These are phyloP conservation scores for Anastatus disparis DNA, from an alignment of 1,140 invertebrate genomes.

Conservation along the genomic window DNA sequence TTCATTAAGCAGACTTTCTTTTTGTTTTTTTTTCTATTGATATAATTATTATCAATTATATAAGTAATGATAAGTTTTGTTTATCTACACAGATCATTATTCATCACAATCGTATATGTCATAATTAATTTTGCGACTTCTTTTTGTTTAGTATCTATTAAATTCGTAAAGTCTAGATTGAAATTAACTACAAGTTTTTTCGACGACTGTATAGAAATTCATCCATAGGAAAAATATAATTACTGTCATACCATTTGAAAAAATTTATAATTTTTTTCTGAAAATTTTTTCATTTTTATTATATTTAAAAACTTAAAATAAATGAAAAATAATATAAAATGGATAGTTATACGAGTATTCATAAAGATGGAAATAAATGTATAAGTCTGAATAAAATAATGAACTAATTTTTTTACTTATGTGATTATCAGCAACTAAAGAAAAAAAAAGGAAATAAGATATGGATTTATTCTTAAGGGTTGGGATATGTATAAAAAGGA, in stretches of 20 bases:
- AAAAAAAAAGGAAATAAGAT: background rate
- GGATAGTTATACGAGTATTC: background rate
- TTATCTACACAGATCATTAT: constrained; percentile 10
- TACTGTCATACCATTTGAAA: background rate
- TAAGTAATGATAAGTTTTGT: background rate
- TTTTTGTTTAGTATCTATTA: constrained; percentile 18
- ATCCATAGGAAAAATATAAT: constrained; percentile 30
- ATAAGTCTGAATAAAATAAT: background rate
- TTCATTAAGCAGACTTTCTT: constrained; percentile 2
- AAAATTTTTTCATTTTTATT: background rate
- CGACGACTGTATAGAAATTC: constrained; percentile 5
- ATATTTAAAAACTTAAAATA: background rate
- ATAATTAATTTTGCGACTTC: too few relatives aligned
- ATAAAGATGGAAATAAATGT: background rate
- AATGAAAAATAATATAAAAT: background rate
- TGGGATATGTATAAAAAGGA: background rate
- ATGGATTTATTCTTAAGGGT: background rate
- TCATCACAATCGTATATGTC: too few relatives aligned
- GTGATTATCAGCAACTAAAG: too few relatives aligned
- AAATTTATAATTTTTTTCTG: background rate
- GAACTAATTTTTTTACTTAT: too few relatives aligned
- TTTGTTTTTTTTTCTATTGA: too few relatives aligned
- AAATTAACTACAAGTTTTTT: constrained; percentile 19
- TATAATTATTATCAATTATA: constrained; percentile 17
- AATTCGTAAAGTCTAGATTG: constrained; percentile 30